A percentile compares a stretch with the other conserved stretches of the same genome.
These are phyloP conservation scores for Laterallus jamaicensis DNA, from an alignment of 2,113 vertebrate genomes.

Conservation along the genomic window DNA sequence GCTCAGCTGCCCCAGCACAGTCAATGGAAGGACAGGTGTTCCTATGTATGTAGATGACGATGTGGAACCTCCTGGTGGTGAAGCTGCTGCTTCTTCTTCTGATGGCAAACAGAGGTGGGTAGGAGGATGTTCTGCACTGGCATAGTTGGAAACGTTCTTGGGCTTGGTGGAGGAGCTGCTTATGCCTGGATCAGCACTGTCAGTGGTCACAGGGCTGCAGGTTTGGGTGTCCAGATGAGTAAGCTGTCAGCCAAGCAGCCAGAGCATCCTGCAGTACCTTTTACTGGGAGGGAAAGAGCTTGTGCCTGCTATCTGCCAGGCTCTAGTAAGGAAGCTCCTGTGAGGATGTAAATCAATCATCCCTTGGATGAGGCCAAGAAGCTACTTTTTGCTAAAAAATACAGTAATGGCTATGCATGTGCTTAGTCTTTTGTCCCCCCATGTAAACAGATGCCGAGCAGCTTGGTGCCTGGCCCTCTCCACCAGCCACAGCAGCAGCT, in stretches of 20 bases:
- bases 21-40: not conserved
- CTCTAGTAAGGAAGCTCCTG: not conserved
- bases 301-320: not conserved
- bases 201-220: not conserved
- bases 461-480: not conserved
- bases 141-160: fast-evolving
- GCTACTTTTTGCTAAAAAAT: not conserved
- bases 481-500: not conserved
- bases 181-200: not conserved
- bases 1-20: not conserved
- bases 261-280: not conserved
- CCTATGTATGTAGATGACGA: fast-evolving
- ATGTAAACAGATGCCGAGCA: not conserved
- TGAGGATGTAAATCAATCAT: not conserved
- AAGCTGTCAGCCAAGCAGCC: not conserved
- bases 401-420: not conserved
- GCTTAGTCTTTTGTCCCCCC: not conserved
- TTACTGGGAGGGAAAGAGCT: not conserved
- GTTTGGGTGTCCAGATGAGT: not conserved
- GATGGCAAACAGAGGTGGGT: not conserved
- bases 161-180: not conserved
- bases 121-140: not conserved
- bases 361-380: not conserved
- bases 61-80: fast-evolving
- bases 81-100: not conserved